Percentiles rank a stretch among this genome's conserved stretches.
Conservation (phyloP, 2,797 vertebrate genomes). For the Lycodopsis pacificus region DNA sequence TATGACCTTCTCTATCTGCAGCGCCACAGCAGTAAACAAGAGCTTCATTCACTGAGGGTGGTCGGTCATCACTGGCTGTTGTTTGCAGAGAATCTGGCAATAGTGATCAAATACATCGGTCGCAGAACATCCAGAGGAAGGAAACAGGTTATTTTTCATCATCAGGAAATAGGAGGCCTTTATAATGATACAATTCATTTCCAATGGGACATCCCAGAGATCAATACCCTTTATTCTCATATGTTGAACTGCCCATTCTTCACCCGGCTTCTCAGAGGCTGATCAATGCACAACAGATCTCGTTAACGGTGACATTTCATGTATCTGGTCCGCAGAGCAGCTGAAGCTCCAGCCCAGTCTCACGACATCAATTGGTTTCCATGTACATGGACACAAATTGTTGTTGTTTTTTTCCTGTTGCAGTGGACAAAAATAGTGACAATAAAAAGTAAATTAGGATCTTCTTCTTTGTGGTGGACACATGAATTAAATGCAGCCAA, state of each 20-base stretch:
- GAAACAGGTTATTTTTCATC: slow-evolving; percentile 25
- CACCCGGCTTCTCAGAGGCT: neutral
- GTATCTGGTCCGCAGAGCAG: slow-evolving; percentile 13
- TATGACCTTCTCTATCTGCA: slow-evolving; percentile 51
- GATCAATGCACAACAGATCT: slow-evolving; percentile 41
- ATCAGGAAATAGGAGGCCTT: slow-evolving; percentile 31
- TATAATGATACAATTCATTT: slow-evolving; percentile 51
- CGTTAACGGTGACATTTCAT: slow-evolving; percentile 40
- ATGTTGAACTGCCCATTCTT: slow-evolving; percentile 24
- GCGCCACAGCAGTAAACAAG: slow-evolving; percentile 15
- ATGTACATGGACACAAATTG: too few relatives aligned
- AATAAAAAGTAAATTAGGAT: too few relatives aligned
- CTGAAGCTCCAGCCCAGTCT: neutral
- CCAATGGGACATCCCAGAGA: slow-evolving; percentile 19
- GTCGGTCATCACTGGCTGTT: neutral
- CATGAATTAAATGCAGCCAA: too few relatives aligned
- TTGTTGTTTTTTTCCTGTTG: neutral
- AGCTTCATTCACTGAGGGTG: slow-evolving; percentile 3
- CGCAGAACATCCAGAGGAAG: slow-evolving; percentile 8
- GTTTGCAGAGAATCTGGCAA: slow-evolving; percentile 12
- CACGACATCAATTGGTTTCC: too few relatives aligned
- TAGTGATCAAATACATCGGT: slow-evolving; percentile 41
- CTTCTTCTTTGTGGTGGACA: too few relatives aligned
- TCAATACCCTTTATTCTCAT: slow-evolving; percentile 60
- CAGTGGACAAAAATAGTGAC: neutral